A percentile compares a stretch with the other conserved stretches of the same genome.
These are phyloP conservation scores for Callionymus lyra DNA, from an alignment of 2,113 vertebrate genomes.

Conservation along the genomic window DNA sequence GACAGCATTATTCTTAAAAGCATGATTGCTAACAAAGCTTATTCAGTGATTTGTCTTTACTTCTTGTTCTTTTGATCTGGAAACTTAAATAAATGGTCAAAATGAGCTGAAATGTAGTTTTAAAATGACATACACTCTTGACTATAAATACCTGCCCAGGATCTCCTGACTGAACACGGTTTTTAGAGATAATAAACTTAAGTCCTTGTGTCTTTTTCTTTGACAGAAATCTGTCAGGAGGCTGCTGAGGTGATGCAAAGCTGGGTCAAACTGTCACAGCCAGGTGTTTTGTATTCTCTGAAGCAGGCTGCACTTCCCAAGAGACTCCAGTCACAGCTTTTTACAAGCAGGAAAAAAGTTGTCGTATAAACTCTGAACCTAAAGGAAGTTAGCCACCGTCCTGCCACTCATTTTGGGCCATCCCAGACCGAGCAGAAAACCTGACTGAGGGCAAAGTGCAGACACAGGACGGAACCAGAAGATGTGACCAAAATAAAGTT, in stretches of 20 bases:
- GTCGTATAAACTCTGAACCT: slow-evolving; percentile 1
- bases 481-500: too few relatives aligned
- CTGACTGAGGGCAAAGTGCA: too few relatives aligned
- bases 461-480: too few relatives aligned
- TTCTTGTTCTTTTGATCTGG: too few relatives aligned
- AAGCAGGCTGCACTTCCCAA: slow-evolving; percentile 2
- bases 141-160: too few relatives aligned
- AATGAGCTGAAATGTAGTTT: too few relatives aligned
- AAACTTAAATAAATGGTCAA: too few relatives aligned
- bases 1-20: too few relatives aligned
- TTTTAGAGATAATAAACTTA: slow-evolving; percentile 10
- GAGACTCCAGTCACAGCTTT: slow-evolving; percentile 1
- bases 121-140: too few relatives aligned
- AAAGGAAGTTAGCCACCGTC: slow-evolving; percentile 3
- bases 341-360: slow-evolving; percentile 6
- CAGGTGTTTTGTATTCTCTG: slow-evolving; percentile 5
- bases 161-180: slow-evolving; percentile 1
- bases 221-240: slow-evolving; percentile 12
- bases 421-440: too few relatives aligned
- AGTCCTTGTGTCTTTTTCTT: slow-evolving; percentile 1
- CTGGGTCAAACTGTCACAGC: neutral
- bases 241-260: slow-evolving; percentile 17
- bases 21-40: too few relatives aligned
- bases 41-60: too few relatives aligned
- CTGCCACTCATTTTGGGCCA: neutral